Base-by-base conservation (phyloP, 92 coral and sea anemone species). In the Phenganax stokvisi region DNA sequence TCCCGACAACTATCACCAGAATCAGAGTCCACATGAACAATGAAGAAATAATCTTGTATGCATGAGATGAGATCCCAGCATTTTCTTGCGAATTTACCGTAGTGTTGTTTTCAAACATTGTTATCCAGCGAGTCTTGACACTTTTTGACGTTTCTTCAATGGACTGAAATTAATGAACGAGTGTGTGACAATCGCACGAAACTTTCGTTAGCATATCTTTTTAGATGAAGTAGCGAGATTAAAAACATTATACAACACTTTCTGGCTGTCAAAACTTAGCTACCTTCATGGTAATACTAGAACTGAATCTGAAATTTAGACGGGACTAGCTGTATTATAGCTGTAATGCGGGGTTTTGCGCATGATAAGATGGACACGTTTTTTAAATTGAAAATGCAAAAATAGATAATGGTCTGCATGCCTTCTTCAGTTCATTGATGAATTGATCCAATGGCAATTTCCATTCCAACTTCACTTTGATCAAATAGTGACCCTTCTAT, bases 11-110 rank as follows among this genome's bases (percentile, higher is more conserved):
- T 0, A 73, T 73, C 29, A 73, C 59, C 12, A 73, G 12, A 73
- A 73, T 73, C 28, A 73, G 77, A 52, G 62, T 53, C 77, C 77
- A 73, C 77, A 73, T 73, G 77, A 73, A 73, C 28, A 73, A 37
- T 10, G 77, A 73, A 7, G 77, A 73, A 20, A 73, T 56, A 73
- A 73, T 59, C 51, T 56, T 73, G 77, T 73, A 73, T 6, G 77
- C 62, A 29, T 53, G 51, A 13, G 77, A 73, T 1, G 62, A 56
- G 51, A 56, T 56, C 9, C 58, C 77, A 1, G 55, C 29, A 20
- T 37, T 73, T 73, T 37, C 73, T 27, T 64, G 37, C 70, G 53
- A n/a, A 68, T n/a, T 13, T 15, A 30, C 53, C 30, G 73, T 68
- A 28, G 73, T 10, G 3, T 8, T n/a, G 11, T 68, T 68, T 68